These are phyloP conservation scores for Tetragnatha versicolor DNA, from an alignment of 1,140 invertebrate species.

Conservation along the genomic window DNA sequence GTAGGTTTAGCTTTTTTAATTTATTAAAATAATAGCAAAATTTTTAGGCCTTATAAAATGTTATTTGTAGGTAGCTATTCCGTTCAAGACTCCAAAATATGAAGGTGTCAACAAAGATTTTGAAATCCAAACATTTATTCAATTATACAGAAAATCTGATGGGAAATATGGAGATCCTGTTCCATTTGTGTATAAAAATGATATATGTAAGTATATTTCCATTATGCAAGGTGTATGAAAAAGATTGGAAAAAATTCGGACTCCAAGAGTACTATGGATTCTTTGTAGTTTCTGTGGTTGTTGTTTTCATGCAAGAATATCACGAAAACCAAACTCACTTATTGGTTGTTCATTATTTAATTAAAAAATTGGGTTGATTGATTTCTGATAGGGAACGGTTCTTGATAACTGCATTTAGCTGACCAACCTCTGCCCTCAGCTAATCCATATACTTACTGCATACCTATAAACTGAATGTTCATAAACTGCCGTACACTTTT, in stretches of 20 bases:
- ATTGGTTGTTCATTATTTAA: too few relatives aligned
- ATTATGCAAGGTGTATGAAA: not conserved
- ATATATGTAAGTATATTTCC: not conserved
- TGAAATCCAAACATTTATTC: not conserved
- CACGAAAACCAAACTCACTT: too few relatives aligned
- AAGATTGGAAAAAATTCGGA: not conserved
- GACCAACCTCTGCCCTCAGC: too few relatives aligned
- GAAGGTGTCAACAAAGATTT: not conserved
- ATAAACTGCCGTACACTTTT: too few relatives aligned
- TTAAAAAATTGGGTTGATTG: too few relatives aligned
- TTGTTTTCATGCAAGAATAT: too few relatives aligned
- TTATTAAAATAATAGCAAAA: not conserved
- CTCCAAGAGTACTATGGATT: not conserved
- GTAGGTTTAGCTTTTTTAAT: not conserved
- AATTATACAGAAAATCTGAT: not conserved
- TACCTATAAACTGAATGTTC: too few relatives aligned
- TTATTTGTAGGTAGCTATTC: conserved; percentile 8
- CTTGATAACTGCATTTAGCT: too few relatives aligned
- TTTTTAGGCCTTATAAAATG: not conserved
- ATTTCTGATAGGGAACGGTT: too few relatives aligned
- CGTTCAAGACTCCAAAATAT: not conserved
- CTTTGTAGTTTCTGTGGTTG: too few relatives aligned
- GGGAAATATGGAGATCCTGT: not conserved
- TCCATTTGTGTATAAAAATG: not conserved
- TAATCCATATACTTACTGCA: too few relatives aligned